These are phyloP conservation scores for Galerucella pusilla DNA, from an alignment of 2,888 invertebrate genomes.

Conservation along the genomic window DNA sequence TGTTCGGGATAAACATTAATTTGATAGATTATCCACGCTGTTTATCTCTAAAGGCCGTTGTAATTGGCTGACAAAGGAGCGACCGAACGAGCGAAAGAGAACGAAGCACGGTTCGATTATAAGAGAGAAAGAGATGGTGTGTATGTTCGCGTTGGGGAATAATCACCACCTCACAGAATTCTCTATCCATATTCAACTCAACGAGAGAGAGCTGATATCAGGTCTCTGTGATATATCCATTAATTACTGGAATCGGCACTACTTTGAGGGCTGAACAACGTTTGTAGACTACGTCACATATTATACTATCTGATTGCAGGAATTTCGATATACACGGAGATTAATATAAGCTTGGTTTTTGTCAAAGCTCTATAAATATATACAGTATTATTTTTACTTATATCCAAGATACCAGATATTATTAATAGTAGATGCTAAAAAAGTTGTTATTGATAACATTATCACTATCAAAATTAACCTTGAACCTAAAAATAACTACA, in stretches of 20 bases:
- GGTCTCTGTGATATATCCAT: slow-evolving; percentile 55
- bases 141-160: slow-evolving; percentile 24
- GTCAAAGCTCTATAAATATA: too few species aligned
- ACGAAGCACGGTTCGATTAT: slow-evolving; percentile 18
- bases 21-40: slow-evolving; percentile 65
- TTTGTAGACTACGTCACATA: slow-evolving; percentile 21
- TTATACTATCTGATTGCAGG: slow-evolving; percentile 46
- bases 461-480: too few species aligned
- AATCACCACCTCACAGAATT: slow-evolving; percentile 29
- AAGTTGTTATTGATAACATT: too few species aligned
- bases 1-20: slow-evolving; percentile 60
- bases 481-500: too few species aligned
- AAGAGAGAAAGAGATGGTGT: slow-evolving; percentile 8
- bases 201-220: slow-evolving; percentile 40
- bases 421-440: too few species aligned
- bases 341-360: neutral
- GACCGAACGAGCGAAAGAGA: slow-evolving; percentile 50
- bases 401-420: neutral
- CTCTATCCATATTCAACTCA: slow-evolving; percentile 38
- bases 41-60: slow-evolving; percentile 62
- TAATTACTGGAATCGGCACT: slow-evolving; percentile 57
- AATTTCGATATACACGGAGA: slow-evolving; percentile 7
- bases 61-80: slow-evolving; percentile 61
- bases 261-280: slow-evolving; percentile 52
- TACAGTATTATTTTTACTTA: neutral